Evolutionary conservation across 2,113 vertebrate genomes (phyloP).

Genomic region (Mellivora capensis): DNA sequence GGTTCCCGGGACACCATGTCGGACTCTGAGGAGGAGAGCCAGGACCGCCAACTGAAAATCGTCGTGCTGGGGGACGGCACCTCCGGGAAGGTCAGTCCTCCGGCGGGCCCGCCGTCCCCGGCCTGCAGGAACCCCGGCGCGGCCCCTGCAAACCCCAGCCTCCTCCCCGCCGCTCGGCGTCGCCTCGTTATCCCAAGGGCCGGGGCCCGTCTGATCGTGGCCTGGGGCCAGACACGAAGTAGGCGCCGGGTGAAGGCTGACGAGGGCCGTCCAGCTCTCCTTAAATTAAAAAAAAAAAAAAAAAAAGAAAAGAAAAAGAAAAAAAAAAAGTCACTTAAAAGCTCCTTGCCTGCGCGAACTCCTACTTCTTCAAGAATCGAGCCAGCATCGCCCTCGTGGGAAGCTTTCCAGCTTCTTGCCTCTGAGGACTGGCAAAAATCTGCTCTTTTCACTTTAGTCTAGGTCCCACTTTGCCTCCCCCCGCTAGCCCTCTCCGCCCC

Average conservation of each 20-base stretch:
- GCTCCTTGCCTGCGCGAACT: neutral
- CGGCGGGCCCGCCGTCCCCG: neutral
- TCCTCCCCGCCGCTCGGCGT: neutral
- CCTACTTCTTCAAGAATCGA: neutral
- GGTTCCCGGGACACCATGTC: slow-evolving; percentile 85
- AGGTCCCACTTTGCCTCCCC: neutral
- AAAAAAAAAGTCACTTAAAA: neutral
- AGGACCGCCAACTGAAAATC: slow-evolving; percentile 95
- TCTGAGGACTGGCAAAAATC: neutral
- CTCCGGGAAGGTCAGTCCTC: slow-evolving; percentile 94
- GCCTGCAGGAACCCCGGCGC: neutral
- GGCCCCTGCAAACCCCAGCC: neutral
- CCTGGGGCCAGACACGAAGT: neutral
- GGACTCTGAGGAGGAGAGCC: slow-evolving; percentile 96
- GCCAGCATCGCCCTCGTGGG: neutral
- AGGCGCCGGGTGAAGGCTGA: neutral
- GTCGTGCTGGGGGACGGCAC: slow-evolving; percentile 96
- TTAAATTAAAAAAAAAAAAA: neutral
- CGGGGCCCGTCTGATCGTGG: neutral
- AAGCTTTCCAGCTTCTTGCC: neutral
- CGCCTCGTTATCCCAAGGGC: neutral
- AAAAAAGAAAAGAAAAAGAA: too few relatives aligned
- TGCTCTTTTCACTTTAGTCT: neutral
- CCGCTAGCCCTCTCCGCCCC: too few relatives aligned
- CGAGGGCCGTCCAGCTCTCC: neutral